Evolutionary conservation across 2,113 vertebrate species (phyloP).

Genomic region (Thoracochromis brauschi): DNA sequence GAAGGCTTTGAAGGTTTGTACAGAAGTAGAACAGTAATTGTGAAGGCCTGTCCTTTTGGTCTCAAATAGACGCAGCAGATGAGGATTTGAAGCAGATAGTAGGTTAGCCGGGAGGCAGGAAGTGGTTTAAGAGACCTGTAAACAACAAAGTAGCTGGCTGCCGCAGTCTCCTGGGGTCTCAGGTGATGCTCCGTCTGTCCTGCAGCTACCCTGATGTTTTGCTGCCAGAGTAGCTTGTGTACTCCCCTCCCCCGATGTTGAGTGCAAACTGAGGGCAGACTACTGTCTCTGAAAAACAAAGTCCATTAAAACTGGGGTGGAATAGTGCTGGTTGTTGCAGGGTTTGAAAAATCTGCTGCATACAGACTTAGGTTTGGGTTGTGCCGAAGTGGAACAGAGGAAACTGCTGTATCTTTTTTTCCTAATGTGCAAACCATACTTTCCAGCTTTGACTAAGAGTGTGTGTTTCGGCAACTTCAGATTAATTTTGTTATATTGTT

Average conservation of each 20-base stretch:
- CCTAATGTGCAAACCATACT: background rate
- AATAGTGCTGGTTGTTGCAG: background rate
- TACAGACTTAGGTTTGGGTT: background rate
- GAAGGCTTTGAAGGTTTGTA: background rate
- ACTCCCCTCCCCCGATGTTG: background rate
- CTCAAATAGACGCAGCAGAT: background rate
- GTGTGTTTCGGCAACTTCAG: background rate
- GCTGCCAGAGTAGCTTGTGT: slow-evolving; percentile 4
- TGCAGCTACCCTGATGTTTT: background rate
- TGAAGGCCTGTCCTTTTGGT: background rate
- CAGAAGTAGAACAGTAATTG: background rate
- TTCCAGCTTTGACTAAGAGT: background rate
- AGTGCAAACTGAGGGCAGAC: background rate
- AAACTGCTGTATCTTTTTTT: background rate
- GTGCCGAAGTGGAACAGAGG: background rate
- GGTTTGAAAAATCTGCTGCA: background rate
- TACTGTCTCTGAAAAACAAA: background rate
- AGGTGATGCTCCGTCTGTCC: slow-evolving; percentile 7
- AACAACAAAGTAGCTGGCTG: slow-evolving; percentile 10
- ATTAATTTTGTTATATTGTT: background rate
- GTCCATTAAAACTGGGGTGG: background rate
- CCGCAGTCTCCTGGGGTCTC: slow-evolving; percentile 5
- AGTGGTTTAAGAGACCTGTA: background rate
- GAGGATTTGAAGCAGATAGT: background rate
- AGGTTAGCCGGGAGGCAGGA: background rate